Conservation (phyloP, 2,888 invertebrate species). For the Deilephila porcellus region DNA sequence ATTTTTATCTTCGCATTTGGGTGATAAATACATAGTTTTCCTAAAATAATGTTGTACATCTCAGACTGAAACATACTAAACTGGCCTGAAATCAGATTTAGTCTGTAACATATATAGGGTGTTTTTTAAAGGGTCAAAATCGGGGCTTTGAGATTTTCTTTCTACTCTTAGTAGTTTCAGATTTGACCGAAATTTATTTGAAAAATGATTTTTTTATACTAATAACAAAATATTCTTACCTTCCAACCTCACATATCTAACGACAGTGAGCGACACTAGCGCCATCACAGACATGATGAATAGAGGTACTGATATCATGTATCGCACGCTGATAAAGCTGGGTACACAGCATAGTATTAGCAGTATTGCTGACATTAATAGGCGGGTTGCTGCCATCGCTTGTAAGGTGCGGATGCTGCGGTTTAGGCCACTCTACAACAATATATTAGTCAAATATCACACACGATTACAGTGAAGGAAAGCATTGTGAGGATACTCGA, state of each 20-base stretch:
- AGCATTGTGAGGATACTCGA: no score
- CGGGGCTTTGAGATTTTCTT: no score
- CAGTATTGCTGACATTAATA: conserved; percentile 44
- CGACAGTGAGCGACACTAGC: conserved; percentile 51
- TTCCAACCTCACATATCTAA: conserved; percentile 54
- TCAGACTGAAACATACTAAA: no score
- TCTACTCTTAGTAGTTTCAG: no score
- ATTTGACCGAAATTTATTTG: no score
- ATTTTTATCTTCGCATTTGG: no score
- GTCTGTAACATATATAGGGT: no score
- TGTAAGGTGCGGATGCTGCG: conserved; percentile 64
- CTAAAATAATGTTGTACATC: no score
- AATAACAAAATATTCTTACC: conserved; percentile 50
- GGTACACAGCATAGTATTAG: conserved; percentile 49
- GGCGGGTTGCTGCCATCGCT: conserved; percentile 61
- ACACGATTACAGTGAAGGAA: not conserved
- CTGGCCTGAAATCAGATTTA: no score
- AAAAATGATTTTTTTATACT: no score
- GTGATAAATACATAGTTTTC: no score
- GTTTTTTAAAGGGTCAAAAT: no score
- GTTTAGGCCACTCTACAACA: conserved; percentile 62
- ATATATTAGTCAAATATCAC: not conserved
- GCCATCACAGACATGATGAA: conserved; percentile 51
- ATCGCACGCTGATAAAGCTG: conserved; percentile 50
- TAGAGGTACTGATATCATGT: conserved; percentile 61